A percentile compares a stretch with the other conserved stretches of the same genome.
Conservation (phyloP, 2,797 vertebrate genomes). For the Pachyuromys duprasi region DNA sequence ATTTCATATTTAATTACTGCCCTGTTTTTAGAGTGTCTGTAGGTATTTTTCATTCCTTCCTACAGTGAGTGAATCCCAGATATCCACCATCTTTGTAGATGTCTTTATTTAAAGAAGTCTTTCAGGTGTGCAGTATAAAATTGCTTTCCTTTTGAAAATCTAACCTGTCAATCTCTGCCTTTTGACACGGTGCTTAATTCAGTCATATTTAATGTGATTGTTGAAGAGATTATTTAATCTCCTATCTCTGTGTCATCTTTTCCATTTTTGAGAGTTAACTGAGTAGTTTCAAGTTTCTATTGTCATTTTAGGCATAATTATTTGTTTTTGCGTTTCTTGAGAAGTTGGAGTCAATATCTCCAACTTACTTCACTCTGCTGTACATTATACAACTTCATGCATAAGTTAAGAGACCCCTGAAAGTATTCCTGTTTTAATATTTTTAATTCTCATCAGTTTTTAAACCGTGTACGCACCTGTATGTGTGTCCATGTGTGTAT, state of each 20-base stretch:
- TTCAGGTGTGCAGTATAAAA: background rate
- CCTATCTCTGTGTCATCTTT: background rate
- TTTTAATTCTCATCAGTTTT: background rate
- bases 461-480: background rate
- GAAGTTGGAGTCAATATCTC: background rate
- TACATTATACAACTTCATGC: background rate
- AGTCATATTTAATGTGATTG: conserved; percentile 38
- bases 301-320: background rate
- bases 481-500: background rate
- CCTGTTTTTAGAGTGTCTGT: background rate
- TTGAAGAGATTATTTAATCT: background rate
- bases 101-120: conserved; percentile 7
- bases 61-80: background rate
- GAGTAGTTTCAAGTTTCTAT: background rate
- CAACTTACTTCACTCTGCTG: background rate
- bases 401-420: background rate
- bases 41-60: conserved; percentile 4
- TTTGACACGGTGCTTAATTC: background rate
- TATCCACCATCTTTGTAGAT: background rate
- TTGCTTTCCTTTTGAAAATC: background rate
- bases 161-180: background rate
- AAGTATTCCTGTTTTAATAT: background rate
- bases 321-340: background rate
- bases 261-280: background rate
- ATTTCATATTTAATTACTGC: conserved; percentile 2